Evolutionary conservation across 37 sponge, comb jelly and placozoan genomes (phyloP), one percentile per base, ranked within the genome.

Genomic region (Aphrocallistes beatrix): DNA sequence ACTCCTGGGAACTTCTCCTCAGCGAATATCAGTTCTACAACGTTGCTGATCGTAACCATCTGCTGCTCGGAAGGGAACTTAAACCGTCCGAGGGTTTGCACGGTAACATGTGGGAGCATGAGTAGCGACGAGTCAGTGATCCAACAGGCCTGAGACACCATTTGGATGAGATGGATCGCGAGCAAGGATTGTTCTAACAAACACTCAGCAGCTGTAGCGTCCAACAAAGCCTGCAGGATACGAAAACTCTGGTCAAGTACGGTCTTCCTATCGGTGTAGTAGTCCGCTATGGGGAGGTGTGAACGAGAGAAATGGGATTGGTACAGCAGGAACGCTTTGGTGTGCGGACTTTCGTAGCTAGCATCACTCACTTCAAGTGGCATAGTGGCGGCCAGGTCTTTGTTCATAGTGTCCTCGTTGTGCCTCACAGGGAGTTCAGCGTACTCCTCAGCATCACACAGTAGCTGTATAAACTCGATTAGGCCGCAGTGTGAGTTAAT

Each of bases 111-210:
- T 38, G 99, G 99, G 0, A 98, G 92, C 30, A 90, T 91, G 34
- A 95, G 89, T 34, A 98, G 87, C 9, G 92, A 90, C 37, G 87
- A 39, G 38, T 92, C 90, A 0, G 89, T 85, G 34, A 85, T 1
- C 99, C 99, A 98, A 36, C 92, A 69, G 0, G 90, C 99, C 39
- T 98, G 99, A 1, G 95, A 84, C 81, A 91, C 88, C 99, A 98
- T 98, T 89, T 98, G 96, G 1, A 98, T 85, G 37, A 95, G 82
- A 37, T 87, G 88, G 85, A 90, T 91, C 13, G 82, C 47, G 1
- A 45, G 81, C 34, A 98, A 89, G 9, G 92, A 85, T 37, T 91
- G 90, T 13, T 87, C 84, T 39, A 98, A 84, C 99, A 95, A 98
- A 1, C 99, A 94, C 39, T 93, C 92, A 84, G 88, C 89, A 10